Percentiles rank a stretch among this genome's conserved stretches.
Conservation (phyloP, 2,888 invertebrate genomes). For the Empis livida region DNA sequence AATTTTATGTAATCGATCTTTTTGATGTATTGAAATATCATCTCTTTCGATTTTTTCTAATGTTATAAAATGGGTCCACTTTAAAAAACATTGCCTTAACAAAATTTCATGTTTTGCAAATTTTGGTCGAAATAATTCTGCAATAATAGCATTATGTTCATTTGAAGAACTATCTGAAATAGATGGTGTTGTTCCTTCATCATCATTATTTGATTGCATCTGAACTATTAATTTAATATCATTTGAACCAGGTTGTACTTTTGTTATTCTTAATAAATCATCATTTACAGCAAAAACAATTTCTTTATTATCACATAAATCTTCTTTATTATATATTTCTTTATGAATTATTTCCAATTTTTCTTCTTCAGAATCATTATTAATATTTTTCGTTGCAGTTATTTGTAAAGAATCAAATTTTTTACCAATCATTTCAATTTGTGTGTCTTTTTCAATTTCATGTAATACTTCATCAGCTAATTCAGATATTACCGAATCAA, state of each 20-base stretch:
- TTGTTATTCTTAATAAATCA: conserved; percentile 6
- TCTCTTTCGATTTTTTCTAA: conserved; percentile 30
- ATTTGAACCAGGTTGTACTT: conserved; percentile 3
- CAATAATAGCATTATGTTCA: conserved; percentile 28
- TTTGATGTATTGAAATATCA: conserved; percentile 16
- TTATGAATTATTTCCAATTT: not conserved
- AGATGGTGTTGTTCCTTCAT: conserved; percentile 8
- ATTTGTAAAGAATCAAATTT: conserved; percentile 1
- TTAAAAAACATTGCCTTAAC: conserved; percentile 26
- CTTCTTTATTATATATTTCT: conserved; percentile 5
- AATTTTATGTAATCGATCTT: conserved; percentile 28
- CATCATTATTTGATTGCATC: not conserved
- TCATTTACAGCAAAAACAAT: not conserved
- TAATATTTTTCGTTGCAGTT: not conserved
- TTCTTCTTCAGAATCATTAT: not conserved
- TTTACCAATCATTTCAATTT: conserved; percentile 11
- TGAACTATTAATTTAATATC: conserved; percentile 1
- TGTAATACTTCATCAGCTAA: conserved; percentile 27
- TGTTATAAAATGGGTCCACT: conserved; percentile 32
- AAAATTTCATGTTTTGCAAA: conserved; percentile 11
- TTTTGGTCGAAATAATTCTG: conserved; percentile 20
- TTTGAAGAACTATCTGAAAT: conserved; percentile 11
- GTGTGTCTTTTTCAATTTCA: conserved; percentile 25
- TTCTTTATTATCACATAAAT: not conserved
- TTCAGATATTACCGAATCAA: conserved; percentile 30